phyloP scores from a whole-genome alignment of 2,888 invertebrate genomes.

The Philhelius pedissequus region DNA sequence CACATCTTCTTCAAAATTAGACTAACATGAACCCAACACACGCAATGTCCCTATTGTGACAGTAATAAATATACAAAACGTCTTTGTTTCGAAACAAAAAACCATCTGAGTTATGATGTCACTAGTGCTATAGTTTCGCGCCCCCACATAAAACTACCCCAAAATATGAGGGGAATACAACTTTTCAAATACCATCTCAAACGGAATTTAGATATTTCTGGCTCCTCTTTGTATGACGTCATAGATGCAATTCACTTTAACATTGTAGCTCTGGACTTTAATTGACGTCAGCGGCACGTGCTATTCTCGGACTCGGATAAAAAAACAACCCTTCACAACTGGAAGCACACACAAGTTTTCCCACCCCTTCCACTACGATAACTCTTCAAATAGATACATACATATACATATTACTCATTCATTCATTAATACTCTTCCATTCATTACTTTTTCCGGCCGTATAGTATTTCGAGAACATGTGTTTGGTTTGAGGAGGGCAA shows the following conservation, averaged over 20 bases:
- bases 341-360: not conserved
- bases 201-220: conserved; percentile 1
- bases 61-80: not conserved
- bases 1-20: conserved; percentile 17
- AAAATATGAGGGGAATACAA: conserved; percentile 17
- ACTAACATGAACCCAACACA: conserved; percentile 8
- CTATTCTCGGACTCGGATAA: conserved; percentile 59
- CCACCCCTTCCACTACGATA: not conserved
- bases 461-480: conserved; percentile 53
- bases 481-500: not conserved
- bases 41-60: not conserved
- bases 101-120: conserved; percentile 44
- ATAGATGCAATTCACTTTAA: conserved; percentile 27
- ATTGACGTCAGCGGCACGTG: conserved; percentile 73
- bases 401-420: conserved; percentile 42
- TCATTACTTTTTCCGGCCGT: not conserved
- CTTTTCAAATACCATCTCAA: conserved; percentile 15
- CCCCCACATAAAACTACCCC: conserved; percentile 67
- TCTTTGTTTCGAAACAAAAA: not conserved
- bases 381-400: not conserved
- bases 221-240: conserved; percentile 70
- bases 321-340: conserved; percentile 2
- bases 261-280: not conserved
- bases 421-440: conserved; percentile 46
- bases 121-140: conserved; percentile 9